Percentiles rank a stretch among this genome's conserved stretches.
phyloP scores from a whole-genome alignment of 2,888 invertebrate species.

The Xanthia icteritia region DNA sequence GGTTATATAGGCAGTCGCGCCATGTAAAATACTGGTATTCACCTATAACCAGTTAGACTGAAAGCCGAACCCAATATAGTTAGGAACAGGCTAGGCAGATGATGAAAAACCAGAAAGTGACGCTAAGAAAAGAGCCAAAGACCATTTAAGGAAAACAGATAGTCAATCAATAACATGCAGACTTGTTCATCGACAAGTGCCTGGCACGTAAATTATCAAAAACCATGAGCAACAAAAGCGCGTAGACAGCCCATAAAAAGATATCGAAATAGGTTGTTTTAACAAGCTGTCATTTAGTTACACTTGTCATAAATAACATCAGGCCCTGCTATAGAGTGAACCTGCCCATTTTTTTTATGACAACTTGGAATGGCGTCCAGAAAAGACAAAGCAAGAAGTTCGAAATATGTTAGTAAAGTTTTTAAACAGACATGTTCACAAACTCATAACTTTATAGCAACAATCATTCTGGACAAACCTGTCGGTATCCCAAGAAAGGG shows the following conservation, averaged over 20 bases:
- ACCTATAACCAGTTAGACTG: neutral
- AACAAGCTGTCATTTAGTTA: neutral
- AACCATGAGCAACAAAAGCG: neutral
- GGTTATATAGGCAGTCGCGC: too few species aligned
- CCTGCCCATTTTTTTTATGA: neutral
- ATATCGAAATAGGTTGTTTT: neutral
- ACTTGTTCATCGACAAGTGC: neutral
- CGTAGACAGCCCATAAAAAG: neutral
- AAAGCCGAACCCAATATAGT: neutral
- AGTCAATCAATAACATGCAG: neutral
- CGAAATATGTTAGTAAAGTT: neutral
- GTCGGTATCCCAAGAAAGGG: slow-evolving; percentile 92
- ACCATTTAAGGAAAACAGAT: neutral
- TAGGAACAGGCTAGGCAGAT: neutral
- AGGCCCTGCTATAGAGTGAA: neutral
- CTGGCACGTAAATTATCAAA: neutral
- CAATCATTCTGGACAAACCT: slow-evolving; percentile 71
- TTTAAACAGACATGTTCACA: neutral
- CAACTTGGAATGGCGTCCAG: neutral
- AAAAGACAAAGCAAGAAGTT: neutral
- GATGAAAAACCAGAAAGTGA: neutral
- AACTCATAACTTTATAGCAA: neutral
- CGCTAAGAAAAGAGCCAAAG: neutral
- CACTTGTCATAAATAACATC: neutral
- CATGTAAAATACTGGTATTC: neutral